These are phyloP conservation scores for Meriones unguiculatus DNA, from an alignment of 2,113 vertebrate genomes.

Conservation along the genomic window DNA sequence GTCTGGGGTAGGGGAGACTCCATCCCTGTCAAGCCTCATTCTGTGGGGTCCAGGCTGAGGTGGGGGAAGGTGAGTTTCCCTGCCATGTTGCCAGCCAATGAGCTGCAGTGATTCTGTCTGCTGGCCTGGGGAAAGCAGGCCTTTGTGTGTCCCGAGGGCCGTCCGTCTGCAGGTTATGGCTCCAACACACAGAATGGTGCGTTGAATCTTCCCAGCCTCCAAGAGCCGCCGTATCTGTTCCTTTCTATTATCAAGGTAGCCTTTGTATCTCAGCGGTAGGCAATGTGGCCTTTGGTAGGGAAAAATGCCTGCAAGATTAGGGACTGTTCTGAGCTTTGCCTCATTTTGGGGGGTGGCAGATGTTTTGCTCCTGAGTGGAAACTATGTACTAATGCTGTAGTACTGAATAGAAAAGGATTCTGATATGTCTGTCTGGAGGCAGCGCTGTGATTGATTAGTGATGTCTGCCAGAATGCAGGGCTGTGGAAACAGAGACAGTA, in stretches of 20 bases:
- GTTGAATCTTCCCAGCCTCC: rapidly evolving
- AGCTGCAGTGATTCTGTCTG: neutral
- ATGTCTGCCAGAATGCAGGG: conserved; percentile 51
- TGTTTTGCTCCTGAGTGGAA: neutral
- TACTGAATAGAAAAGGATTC: neutral
- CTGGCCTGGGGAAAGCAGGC: neutral
- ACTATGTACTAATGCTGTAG: neutral
- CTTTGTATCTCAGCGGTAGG: neutral
- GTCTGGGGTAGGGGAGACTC: neutral
- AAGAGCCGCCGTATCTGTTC: neutral
- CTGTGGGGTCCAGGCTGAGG: neutral
- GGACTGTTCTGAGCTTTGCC: neutral
- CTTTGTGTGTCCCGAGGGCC: neutral
- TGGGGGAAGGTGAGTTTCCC: neutral
- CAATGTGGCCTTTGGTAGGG: neutral
- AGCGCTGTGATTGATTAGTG: conserved; percentile 35
- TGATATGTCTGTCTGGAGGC: neutral
- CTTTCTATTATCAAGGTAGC: neutral
- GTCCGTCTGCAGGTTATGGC: neutral
- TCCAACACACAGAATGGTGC: neutral
- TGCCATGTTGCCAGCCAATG: neutral
- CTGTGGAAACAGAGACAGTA: neutral
- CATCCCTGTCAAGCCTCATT: neutral
- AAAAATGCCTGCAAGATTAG: neutral
- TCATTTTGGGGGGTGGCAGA: neutral